Evolutionary conservation across 2,888 invertebrate species (phyloP), one percentile per base, ranked within the genome.

Genomic region (Brachypalpus laphriformis): DNA sequence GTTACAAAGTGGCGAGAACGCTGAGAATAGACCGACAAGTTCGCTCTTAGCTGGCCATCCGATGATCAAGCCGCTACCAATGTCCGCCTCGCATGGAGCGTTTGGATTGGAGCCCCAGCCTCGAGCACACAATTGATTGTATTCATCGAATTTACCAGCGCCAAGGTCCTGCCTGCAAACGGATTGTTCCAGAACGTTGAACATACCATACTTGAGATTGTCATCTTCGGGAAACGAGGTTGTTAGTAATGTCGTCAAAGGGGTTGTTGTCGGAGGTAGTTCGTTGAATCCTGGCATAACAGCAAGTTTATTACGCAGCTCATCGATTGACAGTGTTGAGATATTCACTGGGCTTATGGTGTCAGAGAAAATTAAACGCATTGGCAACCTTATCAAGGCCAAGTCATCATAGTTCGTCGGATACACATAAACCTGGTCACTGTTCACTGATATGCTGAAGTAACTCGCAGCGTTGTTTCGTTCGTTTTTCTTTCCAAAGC

Each of bases 371-470:
- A 61, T 16, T 37, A 87, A 61, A 3, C n/a, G 34, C 11, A 74
- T 9, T 8, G 87, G 87, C 3, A 87, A 8, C 34, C 45, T 57
- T n/a, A 87, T 45, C 14, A 87, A 63, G 2, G 87, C 83, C 6
- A 87, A 9, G 34, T 87, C 80, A 65, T 87, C 83, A 14, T 59
- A 72, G 20, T 66, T 25, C 1, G 80, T 87, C 28, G 87, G 87
- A 37, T 87, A 83, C 3, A 37, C 9, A 18, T 57, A 40, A 18
- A 87, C 65, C 9, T 68, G 34, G 1, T 68, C 49, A 8, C 31
- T 28, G 11, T 75, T 56, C n/a, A 87, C 75, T 0, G 56, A 59
- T 8, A 83, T 25, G 18, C 47, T 49, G 25, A 65, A 83, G 9
- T 59, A 74, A n/a, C 51, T 68, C 4, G 28, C 66, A 9, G 14